These are phyloP conservation scores for Hystrix brachyura DNA, from an alignment of 2,113 vertebrate species.

Conservation along the genomic window DNA sequence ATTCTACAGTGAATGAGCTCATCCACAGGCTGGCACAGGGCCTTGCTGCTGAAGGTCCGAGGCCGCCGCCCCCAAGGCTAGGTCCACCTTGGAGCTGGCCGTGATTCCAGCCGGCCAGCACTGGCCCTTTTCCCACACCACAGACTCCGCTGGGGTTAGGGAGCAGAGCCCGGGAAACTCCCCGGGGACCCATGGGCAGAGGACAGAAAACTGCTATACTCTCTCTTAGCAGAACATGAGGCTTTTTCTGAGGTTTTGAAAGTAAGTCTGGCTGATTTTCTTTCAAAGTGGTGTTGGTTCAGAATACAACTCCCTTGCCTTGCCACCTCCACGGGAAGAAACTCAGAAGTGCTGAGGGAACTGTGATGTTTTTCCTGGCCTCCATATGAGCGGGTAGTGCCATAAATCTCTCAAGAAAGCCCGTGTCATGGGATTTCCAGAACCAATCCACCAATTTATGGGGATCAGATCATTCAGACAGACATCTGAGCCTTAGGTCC, in stretches of 20 bases:
- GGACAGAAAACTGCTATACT: not conserved
- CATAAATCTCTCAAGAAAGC: slow-evolving; percentile 72
- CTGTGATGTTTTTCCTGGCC: slow-evolving; percentile 68
- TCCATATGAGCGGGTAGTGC: slow-evolving; percentile 32
- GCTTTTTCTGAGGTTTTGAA: slow-evolving; percentile 65
- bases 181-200: not conserved
- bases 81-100: not conserved
- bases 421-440: slow-evolving; percentile 52
- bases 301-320: slow-evolving; percentile 47
- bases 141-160: not conserved
- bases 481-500: slow-evolving; percentile 49
- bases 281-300: slow-evolving; percentile 47
- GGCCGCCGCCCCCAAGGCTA: not conserved
- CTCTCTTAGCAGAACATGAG: slow-evolving; percentile 34
- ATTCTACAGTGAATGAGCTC: not conserved
- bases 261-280: slow-evolving; percentile 27
- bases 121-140: not conserved
- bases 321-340: slow-evolving; percentile 57
- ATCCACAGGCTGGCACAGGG: not conserved
- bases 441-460: slow-evolving; percentile 58
- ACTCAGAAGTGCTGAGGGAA: slow-evolving; percentile 70
- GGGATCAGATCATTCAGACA: slow-evolving; percentile 55
- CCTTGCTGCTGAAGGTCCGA: not conserved
- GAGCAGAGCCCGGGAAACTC: not conserved
- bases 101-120: not conserved